Evolutionary conservation across 2,113 vertebrate genomes (phyloP), one percentile per base, ranked within the genome.

Genomic region (Pomatostomus ruficeps): DNA sequence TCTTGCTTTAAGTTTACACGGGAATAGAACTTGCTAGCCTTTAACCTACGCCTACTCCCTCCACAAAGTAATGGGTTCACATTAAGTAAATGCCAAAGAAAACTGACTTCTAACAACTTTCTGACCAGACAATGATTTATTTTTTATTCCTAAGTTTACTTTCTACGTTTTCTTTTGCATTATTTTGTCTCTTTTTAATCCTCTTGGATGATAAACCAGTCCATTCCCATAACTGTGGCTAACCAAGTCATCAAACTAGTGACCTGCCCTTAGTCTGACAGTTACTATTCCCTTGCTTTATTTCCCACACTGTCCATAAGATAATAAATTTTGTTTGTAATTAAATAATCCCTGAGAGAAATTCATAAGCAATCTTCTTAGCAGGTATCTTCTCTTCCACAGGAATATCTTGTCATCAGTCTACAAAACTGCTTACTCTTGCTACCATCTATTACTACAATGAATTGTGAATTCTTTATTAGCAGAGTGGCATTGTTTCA

Each of bases 21-120:
- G 70, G 89, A 95, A 91, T 58, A 75, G 25, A 91, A 55, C 3
- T 90, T 83, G 77, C 22, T 63, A 75, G 57, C 40, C 77, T 94
- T 97, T 91, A 94, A 91, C 51, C 85, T 88, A 94, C 45, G 42
- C 81, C 65, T 48, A 95, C 94, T 93, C 38, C 7, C 63, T 90
- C 46, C 58, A 83, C 40, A 68, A 91, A 95, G 57, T 43, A 92
- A 68, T 61, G 62, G 14, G 62, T 92, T 95, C 12, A 45, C 58
- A 88, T 92, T 55, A 92, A 88, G 46, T 54, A 91, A 92, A 88
- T 82, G 91, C 66, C 63, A 95, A 97, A 96, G 67, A 97, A 94
- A 97, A 95, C 48, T 68, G 70, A 94, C 88, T 91, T 88, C 35
- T 82, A 92, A 51, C 35, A 88, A 80, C 43, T 74, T 89, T 86